A percentile compares a stretch with the other conserved stretches of the same genome.
Evolutionary conservation across 92 coral and sea anemone species (phyloP).

Genomic region (Zoanthus sociatus): DNA sequence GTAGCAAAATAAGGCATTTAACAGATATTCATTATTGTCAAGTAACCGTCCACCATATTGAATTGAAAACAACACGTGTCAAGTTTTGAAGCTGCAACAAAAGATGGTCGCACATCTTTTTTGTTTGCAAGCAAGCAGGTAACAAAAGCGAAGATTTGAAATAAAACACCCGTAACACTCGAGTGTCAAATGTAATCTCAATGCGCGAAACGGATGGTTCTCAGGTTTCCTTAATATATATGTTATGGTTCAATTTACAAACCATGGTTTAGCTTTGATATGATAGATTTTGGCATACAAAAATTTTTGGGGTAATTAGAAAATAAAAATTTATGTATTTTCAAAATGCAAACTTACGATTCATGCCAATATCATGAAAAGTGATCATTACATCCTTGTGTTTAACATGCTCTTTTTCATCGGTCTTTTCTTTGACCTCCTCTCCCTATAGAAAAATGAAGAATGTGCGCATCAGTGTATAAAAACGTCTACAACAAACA

Average conservation of each 20-base stretch:
- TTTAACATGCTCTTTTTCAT: slow-evolving; percentile 90
- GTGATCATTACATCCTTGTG: slow-evolving; percentile 93
- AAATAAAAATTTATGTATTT: slow-evolving; percentile 33
- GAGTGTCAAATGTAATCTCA: not conserved
- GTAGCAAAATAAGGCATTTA: no score
- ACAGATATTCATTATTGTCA: no score
- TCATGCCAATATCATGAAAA: slow-evolving; percentile 98
- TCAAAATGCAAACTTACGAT: slow-evolving; percentile 72
- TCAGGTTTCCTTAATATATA: not conserved
- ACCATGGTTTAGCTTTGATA: no score
- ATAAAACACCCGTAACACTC: not conserved
- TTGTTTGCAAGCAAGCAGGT: not conserved
- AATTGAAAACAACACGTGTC: slow-evolving; percentile 38
- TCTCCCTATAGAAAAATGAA: slow-evolving; percentile 76
- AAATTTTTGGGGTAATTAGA: not conserved
- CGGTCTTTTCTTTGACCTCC: slow-evolving; percentile 72
- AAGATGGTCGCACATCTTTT: not conserved
- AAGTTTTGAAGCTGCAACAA: not conserved
- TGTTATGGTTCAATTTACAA: no score
- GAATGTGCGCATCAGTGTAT: slow-evolving; percentile 5
- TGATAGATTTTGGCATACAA: not conserved
- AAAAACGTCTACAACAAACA: not conserved
- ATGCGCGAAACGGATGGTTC: not conserved
- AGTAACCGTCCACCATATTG: slow-evolving; percentile 49
- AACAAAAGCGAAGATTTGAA: not conserved